phyloP scores from a whole-genome alignment of 2,888 invertebrate species.

The Stegophylla sp. region DNA sequence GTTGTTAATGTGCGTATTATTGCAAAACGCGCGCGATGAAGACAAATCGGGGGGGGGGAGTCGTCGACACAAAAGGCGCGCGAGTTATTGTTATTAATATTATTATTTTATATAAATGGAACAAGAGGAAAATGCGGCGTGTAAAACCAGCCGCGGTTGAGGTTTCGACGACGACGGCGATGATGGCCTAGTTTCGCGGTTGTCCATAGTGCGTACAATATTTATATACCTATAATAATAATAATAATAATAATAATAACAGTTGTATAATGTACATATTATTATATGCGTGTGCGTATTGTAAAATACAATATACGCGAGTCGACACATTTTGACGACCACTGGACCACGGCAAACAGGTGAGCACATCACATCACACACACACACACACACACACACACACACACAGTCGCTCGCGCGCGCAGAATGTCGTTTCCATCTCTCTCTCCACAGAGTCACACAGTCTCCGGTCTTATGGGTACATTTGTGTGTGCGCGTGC shows the following conservation, averaged over 20 bases:
- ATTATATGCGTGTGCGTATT: not conserved
- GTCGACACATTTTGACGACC: slow-evolving; percentile 40
- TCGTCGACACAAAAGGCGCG: not conserved
- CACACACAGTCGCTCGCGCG: not conserved
- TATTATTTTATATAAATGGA: slow-evolving; percentile 18
- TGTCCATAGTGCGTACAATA: slow-evolving; percentile 24
- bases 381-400: too few species aligned
- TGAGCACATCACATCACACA: slow-evolving; percentile 13
- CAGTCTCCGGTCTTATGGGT: not conserved
- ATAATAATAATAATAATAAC: too few species aligned
- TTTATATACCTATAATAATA: too few species aligned
- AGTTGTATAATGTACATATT: too few species aligned
- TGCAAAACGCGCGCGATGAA: not conserved
- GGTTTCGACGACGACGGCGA: not conserved
- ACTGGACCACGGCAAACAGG: slow-evolving; percentile 40
- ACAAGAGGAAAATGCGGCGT: slow-evolving; percentile 13
- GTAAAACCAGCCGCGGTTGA: not conserved
- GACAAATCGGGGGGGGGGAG: slow-evolving; percentile 6
- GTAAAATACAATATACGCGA: not conserved
- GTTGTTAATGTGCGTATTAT: not conserved
- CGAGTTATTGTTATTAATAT: not conserved
- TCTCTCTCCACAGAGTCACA: not conserved
- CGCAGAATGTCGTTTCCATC: not conserved
- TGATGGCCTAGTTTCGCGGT: slow-evolving; percentile 24
- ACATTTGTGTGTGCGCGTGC: not conserved